Evolutionary conservation across 2,113 vertebrate species (phyloP).

Genomic region (Anas platyrhynchos): DNA sequence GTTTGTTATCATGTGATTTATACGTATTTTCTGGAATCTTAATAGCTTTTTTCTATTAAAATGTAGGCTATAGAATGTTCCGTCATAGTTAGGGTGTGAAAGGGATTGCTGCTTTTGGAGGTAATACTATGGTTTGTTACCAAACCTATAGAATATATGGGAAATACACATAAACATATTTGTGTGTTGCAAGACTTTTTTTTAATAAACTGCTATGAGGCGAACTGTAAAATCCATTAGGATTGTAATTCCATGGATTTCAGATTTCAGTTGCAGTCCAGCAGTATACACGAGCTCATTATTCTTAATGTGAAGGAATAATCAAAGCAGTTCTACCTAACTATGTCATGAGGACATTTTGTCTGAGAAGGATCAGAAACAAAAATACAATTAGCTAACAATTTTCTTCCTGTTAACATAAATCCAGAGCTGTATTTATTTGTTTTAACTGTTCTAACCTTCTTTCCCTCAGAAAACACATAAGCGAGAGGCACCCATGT

Average conservation of each 20-base stretch:
- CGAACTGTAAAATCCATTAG: background rate
- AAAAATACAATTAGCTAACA: background rate
- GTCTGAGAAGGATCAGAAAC: background rate
- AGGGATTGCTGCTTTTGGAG: background rate
- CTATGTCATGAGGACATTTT: background rate
- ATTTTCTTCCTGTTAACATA: background rate
- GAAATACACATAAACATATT: background rate
- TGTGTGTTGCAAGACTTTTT: background rate
- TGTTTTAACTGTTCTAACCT: background rate
- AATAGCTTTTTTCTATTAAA: background rate
- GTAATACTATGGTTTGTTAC: conserved; percentile 45
- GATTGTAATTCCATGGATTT: conserved; percentile 11
- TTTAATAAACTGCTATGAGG: background rate
- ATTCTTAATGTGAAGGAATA: background rate
- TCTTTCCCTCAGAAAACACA: background rate
- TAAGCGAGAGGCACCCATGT: background rate
- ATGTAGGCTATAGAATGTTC: background rate
- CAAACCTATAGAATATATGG: background rate
- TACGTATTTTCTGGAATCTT: conserved; percentile 39
- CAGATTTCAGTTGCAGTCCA: background rate
- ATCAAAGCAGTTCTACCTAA: background rate
- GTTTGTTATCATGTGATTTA: background rate
- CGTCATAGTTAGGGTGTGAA: background rate
- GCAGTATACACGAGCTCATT: background rate
- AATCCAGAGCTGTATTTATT: background rate